Evolutionary conservation across 1,140 invertebrate genomes (phyloP), one percentile per base, ranked within the genome.

Genomic region (Drosophila paulistorum): DNA sequence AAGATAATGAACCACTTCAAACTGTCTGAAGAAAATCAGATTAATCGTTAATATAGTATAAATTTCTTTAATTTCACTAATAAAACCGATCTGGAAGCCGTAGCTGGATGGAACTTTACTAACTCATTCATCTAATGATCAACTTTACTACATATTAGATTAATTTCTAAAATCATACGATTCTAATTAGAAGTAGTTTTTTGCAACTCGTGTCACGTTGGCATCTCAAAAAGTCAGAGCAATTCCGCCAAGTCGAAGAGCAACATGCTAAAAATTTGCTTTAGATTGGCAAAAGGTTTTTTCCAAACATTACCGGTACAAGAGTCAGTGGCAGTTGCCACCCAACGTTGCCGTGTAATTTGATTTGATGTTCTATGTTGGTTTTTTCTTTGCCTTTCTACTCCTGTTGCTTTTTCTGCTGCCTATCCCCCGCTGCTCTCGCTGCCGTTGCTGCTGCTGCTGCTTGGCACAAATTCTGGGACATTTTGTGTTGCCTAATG

Each of bases 351-450:
- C 68, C 84, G 61, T 83, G 84, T 87, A 87, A 87, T 89, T 87
- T 87, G 84, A 87, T 87, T 87, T 87, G 60, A 79, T 87, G 84
- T 83, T 89, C 79, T 67, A 64, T 57, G 70, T 48, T 58, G 68
- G 48, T 68, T 42, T 73, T 78, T 68, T 66, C 33, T 58, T 70
- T 58, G 41, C 64, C 71, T 23, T 68, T 23, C 45, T 57, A 51
- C 65, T 72, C 39, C 39, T 35, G 57, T 61, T 51, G 51, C 51
- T 69, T 41, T 35, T 13, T 37, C 48, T 62, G 26, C 58, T 63
- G 39, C 54, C 45, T 20, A 17, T 20, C 17, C 7, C 42, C 59
- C 9, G 45, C 55, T 62, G 26, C 51, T 54, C 17, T 35, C 62
- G 17, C 51, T 42, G 20, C 48, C 62, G 48, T 68, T 62, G 63